Evolutionary conservation across 2,797 vertebrate species (phyloP).

Genomic region (Enteromius treurensis): DNA sequence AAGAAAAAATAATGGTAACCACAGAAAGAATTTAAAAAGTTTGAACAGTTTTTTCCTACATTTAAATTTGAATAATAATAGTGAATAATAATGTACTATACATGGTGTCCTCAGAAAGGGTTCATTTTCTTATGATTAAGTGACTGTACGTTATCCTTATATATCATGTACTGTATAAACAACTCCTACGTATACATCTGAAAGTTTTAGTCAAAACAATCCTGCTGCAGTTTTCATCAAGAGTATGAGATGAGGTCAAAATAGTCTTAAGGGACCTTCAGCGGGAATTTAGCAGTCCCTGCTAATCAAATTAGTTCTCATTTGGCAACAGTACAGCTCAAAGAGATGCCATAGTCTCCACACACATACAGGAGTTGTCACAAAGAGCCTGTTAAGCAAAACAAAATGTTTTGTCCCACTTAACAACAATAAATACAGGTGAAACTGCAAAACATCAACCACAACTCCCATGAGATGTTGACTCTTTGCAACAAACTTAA

Average conservation of each 20-base stretch:
- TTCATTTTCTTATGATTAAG: background rate
- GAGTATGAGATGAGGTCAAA: background rate
- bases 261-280: background rate
- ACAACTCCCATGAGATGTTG: background rate
- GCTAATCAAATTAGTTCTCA: background rate
- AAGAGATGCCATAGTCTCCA: background rate
- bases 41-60: background rate
- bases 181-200: background rate
- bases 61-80: background rate
- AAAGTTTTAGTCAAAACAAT: background rate
- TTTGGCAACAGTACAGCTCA: background rate
- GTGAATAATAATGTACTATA: background rate
- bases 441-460: background rate
- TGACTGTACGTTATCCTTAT: background rate
- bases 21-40: background rate
- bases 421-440: background rate
- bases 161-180: background rate
- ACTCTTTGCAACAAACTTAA: background rate
- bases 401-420: background rate
- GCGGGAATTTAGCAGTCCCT: background rate
- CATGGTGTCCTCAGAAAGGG: background rate
- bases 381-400: background rate
- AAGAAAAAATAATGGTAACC: background rate
- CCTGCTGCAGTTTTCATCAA: background rate
- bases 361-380: background rate